Conservation (phyloP, 2,797 vertebrate genomes). For the Meriones psammophilus region DNA sequence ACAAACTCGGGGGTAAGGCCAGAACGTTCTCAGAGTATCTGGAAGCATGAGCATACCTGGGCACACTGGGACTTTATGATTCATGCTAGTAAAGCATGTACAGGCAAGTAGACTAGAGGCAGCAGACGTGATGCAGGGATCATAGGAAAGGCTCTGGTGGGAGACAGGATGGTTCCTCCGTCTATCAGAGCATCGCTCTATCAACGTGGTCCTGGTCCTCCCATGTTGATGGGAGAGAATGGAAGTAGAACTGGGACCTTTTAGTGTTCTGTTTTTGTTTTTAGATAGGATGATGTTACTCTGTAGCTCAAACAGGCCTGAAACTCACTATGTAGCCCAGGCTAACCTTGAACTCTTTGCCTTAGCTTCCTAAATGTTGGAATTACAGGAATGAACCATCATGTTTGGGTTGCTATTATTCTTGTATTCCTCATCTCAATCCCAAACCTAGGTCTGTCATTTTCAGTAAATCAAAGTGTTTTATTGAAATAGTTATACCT, state of each 20-base stretch:
- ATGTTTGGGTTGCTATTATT: background rate
- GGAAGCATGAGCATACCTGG: background rate
- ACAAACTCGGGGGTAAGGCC: background rate
- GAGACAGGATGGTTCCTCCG: background rate
- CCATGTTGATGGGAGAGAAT: background rate
- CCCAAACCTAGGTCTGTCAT: background rate
- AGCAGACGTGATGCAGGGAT: background rate
- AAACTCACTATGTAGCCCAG: background rate
- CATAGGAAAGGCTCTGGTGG: background rate
- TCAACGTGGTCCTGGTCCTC: background rate
- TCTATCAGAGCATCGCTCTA: too few species aligned
- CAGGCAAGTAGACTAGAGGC: background rate
- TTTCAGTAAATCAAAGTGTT: constrained; percentile 47
- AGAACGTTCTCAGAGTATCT: background rate
- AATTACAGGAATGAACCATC: background rate
- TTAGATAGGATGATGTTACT: background rate
- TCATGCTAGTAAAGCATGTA: background rate
- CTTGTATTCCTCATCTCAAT: background rate
- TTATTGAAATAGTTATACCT: constrained; percentile 55
- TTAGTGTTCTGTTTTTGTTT: background rate
- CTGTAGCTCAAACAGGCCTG: background rate
- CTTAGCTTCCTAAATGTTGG: background rate
- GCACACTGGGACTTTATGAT: background rate
- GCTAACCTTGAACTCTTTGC: background rate
- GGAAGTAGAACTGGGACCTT: background rate